These are phyloP conservation scores for Alcedo quadribrachys DNA, from an alignment of 2,797 vertebrate species.

Conservation along the genomic window DNA sequence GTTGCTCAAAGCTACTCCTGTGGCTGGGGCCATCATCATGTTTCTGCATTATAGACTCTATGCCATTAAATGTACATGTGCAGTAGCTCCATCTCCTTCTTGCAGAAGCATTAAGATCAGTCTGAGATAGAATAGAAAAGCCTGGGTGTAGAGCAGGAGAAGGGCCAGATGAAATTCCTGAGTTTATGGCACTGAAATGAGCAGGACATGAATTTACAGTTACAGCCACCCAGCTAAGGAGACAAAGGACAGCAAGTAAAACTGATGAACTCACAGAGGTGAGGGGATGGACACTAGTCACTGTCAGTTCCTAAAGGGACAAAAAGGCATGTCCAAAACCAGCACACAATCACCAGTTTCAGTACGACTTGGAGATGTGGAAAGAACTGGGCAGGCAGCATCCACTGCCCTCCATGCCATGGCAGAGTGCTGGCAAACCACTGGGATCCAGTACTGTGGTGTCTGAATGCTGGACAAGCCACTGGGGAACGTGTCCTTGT, in stretches of 20 bases:
- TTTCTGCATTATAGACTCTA: neutral
- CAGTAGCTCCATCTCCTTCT: neutral
- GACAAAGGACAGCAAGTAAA: neutral
- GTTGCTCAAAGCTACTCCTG: neutral
- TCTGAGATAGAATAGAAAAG: neutral
- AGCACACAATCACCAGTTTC: neutral
- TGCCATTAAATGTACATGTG: neutral
- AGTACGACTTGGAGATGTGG: neutral
- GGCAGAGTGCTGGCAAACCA: neutral
- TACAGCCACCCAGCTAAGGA: neutral
- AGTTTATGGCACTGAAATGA: neutral
- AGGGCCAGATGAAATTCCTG: neutral
- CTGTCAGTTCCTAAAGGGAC: neutral
- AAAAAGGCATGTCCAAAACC: neutral
- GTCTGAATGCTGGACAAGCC: neutral
- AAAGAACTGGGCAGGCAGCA: neutral
- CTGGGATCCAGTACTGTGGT: neutral
- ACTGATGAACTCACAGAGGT: neutral
- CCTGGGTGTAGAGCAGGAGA: neutral
- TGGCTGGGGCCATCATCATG: neutral
- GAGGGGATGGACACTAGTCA: neutral
- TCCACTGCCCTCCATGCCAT: rapidly evolving
- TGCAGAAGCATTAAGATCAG: neutral
- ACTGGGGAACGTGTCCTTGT: neutral
- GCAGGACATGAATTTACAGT: neutral